Evolutionary conservation across 1,140 invertebrate species (phyloP), one percentile per base, ranked within the genome.

Genomic region (Drosophila nannoptera): DNA sequence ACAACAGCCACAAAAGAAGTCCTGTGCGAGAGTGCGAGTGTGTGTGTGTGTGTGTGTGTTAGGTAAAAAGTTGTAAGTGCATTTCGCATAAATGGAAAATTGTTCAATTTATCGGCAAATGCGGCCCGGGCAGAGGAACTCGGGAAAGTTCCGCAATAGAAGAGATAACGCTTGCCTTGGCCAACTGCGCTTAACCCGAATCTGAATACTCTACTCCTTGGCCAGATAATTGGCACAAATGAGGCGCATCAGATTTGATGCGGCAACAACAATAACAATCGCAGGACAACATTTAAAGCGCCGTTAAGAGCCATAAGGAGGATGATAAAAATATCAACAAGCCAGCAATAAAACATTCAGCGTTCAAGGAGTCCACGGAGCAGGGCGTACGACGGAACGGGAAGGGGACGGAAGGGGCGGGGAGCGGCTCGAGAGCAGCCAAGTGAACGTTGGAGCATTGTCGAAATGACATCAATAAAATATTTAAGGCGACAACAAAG

Each of bases 401-500:
- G 6, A 36, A 4, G 40, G 40, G 12, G n/a, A n/a, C n/a, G n/a
- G n/a, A n/a, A n/a, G n/a, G n/a, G n/a, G n/a, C n/a, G n/a, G n/a
- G n/a, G n/a, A n/a, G n/a, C n/a, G n/a, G 40, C 36, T 38, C 8
- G 11, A 36, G 52, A 49, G 67, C 71, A 73, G 35, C 65, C 65
- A 81, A 82, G 78, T 82, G 72, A 78, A 63, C 78, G 64, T 50
- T 77, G 55, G 56, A 74, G 58, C 42, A 78, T 83, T 73, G 72
- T 82, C 75, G 61, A 83, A 83, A 82, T 78, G 78, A 82, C 78
- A 83, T 75, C 75, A 83, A 83, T 83, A 78, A 83, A 83, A 83
- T 83, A 83, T 83, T 83, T 75, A 83, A 83, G 40, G 46, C 77
- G 54, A 69, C 73, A 75, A 73, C 55, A 72, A 68, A 75, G 61